phyloP scores from a whole-genome alignment of 2,113 vertebrate genomes.

The Centrocercus urophasianus region DNA sequence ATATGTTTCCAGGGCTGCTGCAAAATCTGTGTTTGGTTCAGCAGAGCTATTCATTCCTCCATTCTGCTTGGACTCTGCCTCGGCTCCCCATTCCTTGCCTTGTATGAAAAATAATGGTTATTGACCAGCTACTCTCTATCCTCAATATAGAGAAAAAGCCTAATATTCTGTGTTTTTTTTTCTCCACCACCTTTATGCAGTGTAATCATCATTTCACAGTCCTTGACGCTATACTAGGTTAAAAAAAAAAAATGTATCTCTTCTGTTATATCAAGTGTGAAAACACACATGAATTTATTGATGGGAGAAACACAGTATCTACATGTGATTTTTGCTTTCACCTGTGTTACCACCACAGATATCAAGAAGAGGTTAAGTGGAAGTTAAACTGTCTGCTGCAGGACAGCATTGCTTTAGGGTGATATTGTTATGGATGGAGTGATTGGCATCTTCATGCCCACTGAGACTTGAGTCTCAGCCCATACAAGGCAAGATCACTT shows the following conservation, averaged over 20 bases:
- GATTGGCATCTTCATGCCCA: not conserved
- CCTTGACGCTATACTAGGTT: not conserved
- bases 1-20: not conserved
- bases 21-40: not conserved
- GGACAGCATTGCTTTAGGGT: not conserved
- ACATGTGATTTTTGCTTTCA: not conserved
- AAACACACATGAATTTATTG: not conserved
- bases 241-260: not conserved
- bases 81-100: not conserved
- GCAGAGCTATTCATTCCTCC: not conserved
- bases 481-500: not conserved
- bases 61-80: not conserved
- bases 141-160: accelerated
- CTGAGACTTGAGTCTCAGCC: not conserved
- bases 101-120: not conserved
- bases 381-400: not conserved
- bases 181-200: not conserved
- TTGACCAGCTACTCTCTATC: not conserved
- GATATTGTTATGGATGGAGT: not conserved
- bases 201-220: not conserved
- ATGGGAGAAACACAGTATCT: not conserved
- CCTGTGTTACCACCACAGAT: not conserved
- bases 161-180: not conserved
- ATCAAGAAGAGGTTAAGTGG: not conserved
- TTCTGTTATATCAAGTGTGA: not conserved